A percentile compares a stretch with the other conserved stretches of the same genome.
Conservation (phyloP, 2,113 vertebrate species). For the Albula goreensis region DNA sequence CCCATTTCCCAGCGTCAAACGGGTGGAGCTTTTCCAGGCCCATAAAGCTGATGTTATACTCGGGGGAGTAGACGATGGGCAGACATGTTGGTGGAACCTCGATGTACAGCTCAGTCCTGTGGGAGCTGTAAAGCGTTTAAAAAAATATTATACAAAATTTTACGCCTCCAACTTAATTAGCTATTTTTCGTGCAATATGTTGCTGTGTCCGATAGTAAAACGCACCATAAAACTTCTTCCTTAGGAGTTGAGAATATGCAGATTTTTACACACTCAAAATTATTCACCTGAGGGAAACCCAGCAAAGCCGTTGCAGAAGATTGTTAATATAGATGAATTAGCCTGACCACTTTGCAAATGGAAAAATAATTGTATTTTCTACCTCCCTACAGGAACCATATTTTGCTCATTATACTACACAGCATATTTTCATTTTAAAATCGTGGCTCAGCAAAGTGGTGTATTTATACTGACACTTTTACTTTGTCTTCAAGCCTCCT, state of each 20-base stretch:
- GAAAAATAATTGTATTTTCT: background rate
- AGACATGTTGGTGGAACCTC: conserved; percentile 69
- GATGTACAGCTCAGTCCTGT: conserved; percentile 76
- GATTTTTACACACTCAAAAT: background rate
- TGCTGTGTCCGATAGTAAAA: background rate
- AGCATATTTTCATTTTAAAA: background rate
- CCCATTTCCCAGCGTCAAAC: conserved; percentile 94
- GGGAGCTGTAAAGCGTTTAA: conserved; percentile 67
- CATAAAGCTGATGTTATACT: conserved; percentile 96
- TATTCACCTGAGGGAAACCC: background rate
- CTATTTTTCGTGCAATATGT: background rate
- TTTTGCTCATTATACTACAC: background rate
- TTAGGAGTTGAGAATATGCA: background rate
- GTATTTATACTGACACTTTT: background rate
- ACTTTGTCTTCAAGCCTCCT: background rate
- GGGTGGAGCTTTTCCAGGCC: conserved; percentile 94
- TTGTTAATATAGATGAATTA: background rate
- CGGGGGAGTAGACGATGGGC: conserved; percentile 89
- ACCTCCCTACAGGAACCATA: background rate
- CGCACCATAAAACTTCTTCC: background rate
- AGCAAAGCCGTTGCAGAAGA: background rate
- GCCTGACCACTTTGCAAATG: background rate
- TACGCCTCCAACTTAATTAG: conserved; percentile 3
- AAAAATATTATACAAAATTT: background rate
- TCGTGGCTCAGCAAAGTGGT: background rate